Evolutionary conservation across 2,888 invertebrate genomes (phyloP).

Genomic region (Dione vanillae): DNA sequence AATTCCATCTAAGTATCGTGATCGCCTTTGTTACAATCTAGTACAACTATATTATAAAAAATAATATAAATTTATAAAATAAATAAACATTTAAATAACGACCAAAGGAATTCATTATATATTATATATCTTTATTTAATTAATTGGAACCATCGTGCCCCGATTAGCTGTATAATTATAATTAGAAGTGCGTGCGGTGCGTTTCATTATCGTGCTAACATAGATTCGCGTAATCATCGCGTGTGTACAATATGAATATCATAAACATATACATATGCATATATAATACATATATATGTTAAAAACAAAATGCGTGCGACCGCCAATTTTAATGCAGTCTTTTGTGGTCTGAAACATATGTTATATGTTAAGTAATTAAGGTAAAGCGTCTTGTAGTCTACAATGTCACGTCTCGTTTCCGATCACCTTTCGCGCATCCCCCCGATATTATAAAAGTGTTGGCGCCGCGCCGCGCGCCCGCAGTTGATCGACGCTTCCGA

Average conservation of each 20-base stretch:
- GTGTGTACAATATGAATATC: constrained; percentile 39
- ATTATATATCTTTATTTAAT: neutral
- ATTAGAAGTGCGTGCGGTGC: constrained; percentile 37
- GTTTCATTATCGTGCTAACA: constrained; percentile 42
- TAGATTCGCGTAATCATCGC: constrained; percentile 45
- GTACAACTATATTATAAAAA: neutral
- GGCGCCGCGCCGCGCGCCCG: constrained; percentile 73
- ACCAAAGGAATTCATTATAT: neutral
- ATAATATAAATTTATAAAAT: neutral
- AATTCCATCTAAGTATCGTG: neutral
- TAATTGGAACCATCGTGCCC: constrained; percentile 26
- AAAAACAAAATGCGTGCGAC: constrained; percentile 45
- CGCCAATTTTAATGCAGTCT: constrained; percentile 44
- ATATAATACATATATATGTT: too few relatives aligned
- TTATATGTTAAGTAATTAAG: constrained; percentile 45
- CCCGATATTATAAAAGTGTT: constrained; percentile 78
- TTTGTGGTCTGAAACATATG: constrained; percentile 40
- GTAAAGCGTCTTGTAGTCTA: constrained; percentile 62
- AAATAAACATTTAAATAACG: neutral
- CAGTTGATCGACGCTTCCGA: constrained; percentile 75
- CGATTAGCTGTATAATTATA: constrained; percentile 44
- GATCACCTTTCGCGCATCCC: constrained; percentile 76
- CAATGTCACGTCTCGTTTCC: constrained; percentile 78
- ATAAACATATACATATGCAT: too few relatives aligned
- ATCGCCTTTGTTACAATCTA: neutral